Percentiles rank a stretch among this genome's conserved stretches.
Evolutionary conservation across 2,797 vertebrate genomes (phyloP).

Genomic region (Limnodromus scolopaceus): DNA sequence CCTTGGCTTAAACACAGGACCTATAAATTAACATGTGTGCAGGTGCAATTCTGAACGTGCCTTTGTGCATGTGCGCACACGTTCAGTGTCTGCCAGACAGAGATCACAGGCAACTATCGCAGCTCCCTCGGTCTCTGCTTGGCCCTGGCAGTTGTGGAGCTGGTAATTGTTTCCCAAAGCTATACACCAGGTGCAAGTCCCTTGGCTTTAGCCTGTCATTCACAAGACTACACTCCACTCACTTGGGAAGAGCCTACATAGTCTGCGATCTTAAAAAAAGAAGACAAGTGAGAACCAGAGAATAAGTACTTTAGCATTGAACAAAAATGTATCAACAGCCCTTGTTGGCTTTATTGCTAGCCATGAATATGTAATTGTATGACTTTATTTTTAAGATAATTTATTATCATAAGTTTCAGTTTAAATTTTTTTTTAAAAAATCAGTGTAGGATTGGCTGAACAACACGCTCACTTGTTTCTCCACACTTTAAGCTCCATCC

Average conservation of each 20-base stretch:
- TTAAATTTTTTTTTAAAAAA: background rate
- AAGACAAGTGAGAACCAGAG: background rate
- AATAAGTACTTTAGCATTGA: background rate
- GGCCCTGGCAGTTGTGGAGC: background rate
- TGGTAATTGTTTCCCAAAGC: slow-evolving; percentile 1
- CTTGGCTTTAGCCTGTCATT: background rate
- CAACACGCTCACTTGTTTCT: background rate
- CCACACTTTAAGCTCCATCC: background rate
- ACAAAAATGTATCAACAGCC: background rate
- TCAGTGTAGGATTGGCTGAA: background rate
- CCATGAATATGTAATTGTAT: background rate
- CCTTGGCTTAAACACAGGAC: background rate
- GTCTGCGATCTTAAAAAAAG: background rate
- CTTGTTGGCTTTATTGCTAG: background rate
- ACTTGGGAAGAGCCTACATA: background rate
- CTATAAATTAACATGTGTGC: background rate
- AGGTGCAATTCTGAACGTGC: slow-evolving; percentile 14
- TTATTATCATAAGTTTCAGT: background rate
- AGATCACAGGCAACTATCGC: background rate
- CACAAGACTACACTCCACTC: background rate
- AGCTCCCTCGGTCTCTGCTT: background rate
- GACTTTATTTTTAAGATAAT: background rate
- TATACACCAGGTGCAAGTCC: background rate
- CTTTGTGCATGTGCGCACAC: background rate
- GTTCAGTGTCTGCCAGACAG: background rate